A percentile compares a stretch with the other conserved stretches of the same genome.
Evolutionary conservation across 2,888 invertebrate genomes (phyloP).

Genomic region (Coleophora deauratella): DNA sequence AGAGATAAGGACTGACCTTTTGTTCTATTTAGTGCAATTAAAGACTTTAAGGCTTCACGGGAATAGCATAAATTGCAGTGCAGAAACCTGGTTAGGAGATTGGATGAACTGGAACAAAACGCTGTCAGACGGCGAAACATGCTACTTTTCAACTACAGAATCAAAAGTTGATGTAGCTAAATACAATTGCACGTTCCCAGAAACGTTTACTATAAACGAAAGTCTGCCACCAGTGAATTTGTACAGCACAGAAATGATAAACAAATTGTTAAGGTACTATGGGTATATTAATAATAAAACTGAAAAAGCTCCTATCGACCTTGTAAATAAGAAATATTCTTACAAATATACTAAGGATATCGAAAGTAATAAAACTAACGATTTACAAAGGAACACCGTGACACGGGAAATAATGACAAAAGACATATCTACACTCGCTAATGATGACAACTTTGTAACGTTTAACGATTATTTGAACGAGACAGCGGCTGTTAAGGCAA

Average conservation of each 20-base stretch:
- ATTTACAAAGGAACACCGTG: conserved; percentile 23
- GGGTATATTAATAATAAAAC: conserved; percentile 65
- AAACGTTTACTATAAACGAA: conserved; percentile 66
- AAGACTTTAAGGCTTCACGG: conserved; percentile 78
- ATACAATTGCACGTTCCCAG: conserved; percentile 66
- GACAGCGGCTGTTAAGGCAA: conserved; percentile 36
- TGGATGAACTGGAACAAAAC: conserved; percentile 77
- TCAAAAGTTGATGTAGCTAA: conserved; percentile 56
- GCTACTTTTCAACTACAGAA: conserved; percentile 61
- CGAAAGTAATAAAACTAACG: background rate
- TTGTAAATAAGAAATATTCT: conserved; percentile 19
- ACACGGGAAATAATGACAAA: conserved; percentile 11
- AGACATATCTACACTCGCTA: conserved; percentile 16
- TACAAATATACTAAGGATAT: background rate
- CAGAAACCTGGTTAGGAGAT: conserved; percentile 77
- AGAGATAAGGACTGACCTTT: conserved; percentile 75
- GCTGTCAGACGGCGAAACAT: conserved; percentile 48
- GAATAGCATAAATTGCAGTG: conserved; percentile 82
- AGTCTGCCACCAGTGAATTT: conserved; percentile 66
- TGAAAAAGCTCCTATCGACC: conserved; percentile 41
- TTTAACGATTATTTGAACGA: conserved; percentile 42
- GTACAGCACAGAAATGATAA: conserved; percentile 69
- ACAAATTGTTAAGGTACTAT: conserved; percentile 60
- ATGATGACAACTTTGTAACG: conserved; percentile 36
- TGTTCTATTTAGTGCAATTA: conserved; percentile 80